Percentiles rank a stretch among this genome's conserved stretches.
These are phyloP conservation scores for Falcunculus frontatus DNA, from an alignment of 2,113 vertebrate species.

Conservation along the genomic window DNA sequence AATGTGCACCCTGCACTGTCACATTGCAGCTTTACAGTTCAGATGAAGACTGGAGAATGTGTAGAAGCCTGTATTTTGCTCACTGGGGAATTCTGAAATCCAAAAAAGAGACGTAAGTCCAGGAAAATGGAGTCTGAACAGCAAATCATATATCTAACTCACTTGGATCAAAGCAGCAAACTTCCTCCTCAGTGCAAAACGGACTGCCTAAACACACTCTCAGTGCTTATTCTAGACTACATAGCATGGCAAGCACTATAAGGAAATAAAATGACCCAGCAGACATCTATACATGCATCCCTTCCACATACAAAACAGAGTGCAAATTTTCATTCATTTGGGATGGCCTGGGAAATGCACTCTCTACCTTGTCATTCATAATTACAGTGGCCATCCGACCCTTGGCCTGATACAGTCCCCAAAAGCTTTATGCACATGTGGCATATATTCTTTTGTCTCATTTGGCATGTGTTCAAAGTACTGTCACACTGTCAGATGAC, in stretches of 20 bases:
- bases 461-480: background rate
- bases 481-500: background rate
- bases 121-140: background rate
- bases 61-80: background rate
- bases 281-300: background rate
- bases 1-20: background rate
- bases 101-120: background rate
- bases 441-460: background rate
- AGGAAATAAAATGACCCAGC: background rate
- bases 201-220: background rate
- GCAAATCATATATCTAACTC: background rate
- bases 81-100: background rate
- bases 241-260: background rate
- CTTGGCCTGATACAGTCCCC: background rate
- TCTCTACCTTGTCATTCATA: background rate
- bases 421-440: background rate
- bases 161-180: background rate
- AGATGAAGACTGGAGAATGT: background rate
- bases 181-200: background rate
- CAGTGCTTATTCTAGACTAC: background rate
- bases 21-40: background rate
- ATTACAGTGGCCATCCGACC: background rate
- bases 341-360: background rate
- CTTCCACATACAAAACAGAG: background rate
- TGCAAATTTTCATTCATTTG: background rate